These are phyloP conservation scores for Agapornis roseicollis DNA, from an alignment of 2,113 vertebrate genomes.

Conservation along the genomic window DNA sequence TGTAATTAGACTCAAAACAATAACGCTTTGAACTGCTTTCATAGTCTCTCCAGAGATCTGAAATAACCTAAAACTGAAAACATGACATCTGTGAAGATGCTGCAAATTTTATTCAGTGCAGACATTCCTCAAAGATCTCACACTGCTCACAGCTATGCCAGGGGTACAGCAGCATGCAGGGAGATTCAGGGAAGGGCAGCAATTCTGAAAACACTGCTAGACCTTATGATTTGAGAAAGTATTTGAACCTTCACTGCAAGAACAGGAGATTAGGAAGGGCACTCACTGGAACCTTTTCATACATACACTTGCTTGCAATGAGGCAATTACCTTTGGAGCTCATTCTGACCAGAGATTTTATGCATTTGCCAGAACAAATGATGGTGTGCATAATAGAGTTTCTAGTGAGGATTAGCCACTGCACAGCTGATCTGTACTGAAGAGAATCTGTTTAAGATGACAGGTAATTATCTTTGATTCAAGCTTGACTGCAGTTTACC, in stretches of 20 bases:
- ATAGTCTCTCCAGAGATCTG: background rate
- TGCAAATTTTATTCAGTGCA: background rate
- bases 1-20: background rate
- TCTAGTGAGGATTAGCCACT: background rate
- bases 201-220: background rate
- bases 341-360: background rate
- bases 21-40: background rate
- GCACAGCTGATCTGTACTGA: background rate
- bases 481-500: background rate
- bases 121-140: background rate
- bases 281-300: background rate
- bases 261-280: background rate
- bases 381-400: background rate
- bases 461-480: background rate
- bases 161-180: background rate
- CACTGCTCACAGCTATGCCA: background rate
- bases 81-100: background rate
- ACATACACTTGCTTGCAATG: background rate
- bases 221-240: background rate
- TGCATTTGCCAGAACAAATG: background rate
- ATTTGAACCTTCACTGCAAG: background rate
- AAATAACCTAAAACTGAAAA: background rate
- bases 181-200: background rate
- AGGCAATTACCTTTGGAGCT: background rate
- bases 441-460: background rate